Conservation (phyloP, 1,140 invertebrate genomes). For the Triops cancriformis region DNA sequence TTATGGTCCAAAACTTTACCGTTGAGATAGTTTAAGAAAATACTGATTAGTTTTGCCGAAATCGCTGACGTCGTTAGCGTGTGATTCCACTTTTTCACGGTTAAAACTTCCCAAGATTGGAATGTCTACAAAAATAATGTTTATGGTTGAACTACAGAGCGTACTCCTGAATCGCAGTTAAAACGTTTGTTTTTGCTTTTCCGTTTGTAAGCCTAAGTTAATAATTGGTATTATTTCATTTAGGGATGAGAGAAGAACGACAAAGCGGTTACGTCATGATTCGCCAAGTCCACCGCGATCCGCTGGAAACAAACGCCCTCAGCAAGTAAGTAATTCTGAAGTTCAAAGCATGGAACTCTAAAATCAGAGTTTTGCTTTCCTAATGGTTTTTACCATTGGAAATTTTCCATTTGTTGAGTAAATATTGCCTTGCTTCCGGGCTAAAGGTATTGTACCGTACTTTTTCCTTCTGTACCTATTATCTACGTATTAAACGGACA, state of each 20-base stretch:
- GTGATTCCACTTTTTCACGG: too few species aligned
- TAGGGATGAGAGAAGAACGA: not conserved
- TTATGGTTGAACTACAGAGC: too few species aligned
- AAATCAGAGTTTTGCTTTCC: not conserved
- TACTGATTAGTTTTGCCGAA: too few species aligned
- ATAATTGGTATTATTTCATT: not conserved
- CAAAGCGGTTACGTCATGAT: not conserved
- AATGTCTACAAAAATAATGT: too few species aligned
- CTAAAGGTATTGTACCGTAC: not conserved
- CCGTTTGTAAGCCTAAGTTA: not conserved
- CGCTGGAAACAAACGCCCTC: not conserved
- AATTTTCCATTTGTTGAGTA: not conserved
- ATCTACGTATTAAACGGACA: not conserved
- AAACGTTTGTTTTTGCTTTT: too few species aligned
- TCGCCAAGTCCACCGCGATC: not conserved
- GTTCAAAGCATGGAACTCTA: not conserved
- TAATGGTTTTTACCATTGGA: not conserved
- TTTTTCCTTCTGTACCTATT: not conserved
- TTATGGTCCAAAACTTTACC: too few species aligned
- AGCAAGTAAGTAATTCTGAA: not conserved
- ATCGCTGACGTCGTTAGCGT: too few species aligned
- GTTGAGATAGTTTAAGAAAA: too few species aligned
- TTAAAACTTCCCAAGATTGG: too few species aligned
- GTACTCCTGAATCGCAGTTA: too few species aligned
- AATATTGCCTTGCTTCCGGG: constrained; percentile 7